Evolutionary conservation across 37 sponge, comb jelly and placozoan species (phyloP), one percentile per base, ranked within the genome.

Genomic region (Oscarella lobularis): DNA sequence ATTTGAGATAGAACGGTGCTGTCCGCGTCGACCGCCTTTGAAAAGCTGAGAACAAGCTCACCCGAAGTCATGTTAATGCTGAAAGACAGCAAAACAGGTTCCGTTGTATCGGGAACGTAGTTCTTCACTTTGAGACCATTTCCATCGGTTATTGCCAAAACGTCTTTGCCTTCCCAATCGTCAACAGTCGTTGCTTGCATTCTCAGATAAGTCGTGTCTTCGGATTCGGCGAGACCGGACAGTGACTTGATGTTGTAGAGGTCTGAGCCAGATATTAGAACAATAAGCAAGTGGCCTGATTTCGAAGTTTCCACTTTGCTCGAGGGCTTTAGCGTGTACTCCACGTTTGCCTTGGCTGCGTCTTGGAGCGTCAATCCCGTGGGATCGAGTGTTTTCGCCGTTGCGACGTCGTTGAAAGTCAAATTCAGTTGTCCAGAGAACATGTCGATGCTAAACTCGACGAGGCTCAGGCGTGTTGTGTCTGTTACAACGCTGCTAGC

Each of bases 121-220:
- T 9, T 36, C 35, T 33, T 34, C 38, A 30, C 31, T 39, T 36
- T 20, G 36, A 67, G 35, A 33, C 83, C 92, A 71, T 83, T 84
- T 32, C 88, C 83, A 73, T 85, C 76, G 27, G 87, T 89, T 5
- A 94, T 75, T 36, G 95, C 85, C 38, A 94, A 76, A 38, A 94
- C 85, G 79, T 86, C 85, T n/a, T 66, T 39, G 6, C 76, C 81
- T 3, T 67, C 40, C 68, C 84, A 89, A 74, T 94, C 90, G 40
- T 82, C 72, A 77, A 94, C 81, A 0, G 81, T 81, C 82, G 82
- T 84, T 83, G 95, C 87, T n/a, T 41, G 35, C 71, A 94, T 82
- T 37, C 76, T 72, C 5, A 94, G 29, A 14, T 34, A 68, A 5
- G 71, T 68, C 29, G 6, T 14, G 31, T 14, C 31, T 5, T 32